Evolutionary conservation across 2,113 vertebrate species (phyloP), one percentile per base, ranked within the genome.

Genomic region (Aegotheles bennettii): DNA sequence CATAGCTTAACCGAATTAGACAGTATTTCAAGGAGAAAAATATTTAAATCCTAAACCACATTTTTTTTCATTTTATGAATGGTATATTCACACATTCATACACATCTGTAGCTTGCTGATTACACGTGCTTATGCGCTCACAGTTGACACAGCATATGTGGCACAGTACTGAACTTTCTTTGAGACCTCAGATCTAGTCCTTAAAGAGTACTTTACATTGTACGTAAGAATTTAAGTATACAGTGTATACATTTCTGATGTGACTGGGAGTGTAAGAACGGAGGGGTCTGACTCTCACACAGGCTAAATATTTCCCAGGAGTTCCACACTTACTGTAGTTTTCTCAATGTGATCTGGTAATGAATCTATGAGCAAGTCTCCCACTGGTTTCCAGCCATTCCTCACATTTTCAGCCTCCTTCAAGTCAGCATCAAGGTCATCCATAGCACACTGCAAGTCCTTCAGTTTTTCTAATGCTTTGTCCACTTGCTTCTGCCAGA

Each of bases 401-500:
- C 98, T 98, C 95, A 98, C 97, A 1, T 98, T 98, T 97, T 99
- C 99, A 2, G 98, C 98, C 63, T 97, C 98, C 78, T 98, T 98
- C 94, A 99, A 95, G 85, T 98, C 98, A 57, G 98, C 98, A 57
- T 99, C 99, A 3, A 99, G 98, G 88, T 99, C 99, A 92, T 99
- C 99, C 99, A 99, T 99, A 63, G 99, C 98, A 92, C 98, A 99
- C 97, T 99, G 99, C 36, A 99, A 98, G 80, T 99, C 99, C 91
- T 98, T 98, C 67, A 99, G 98, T 65, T 98, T 99, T 96, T 99
- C 99, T 87, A 99, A 54, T 0, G 99, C 99, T 79, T 96, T 98
- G 92, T 99, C 99, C 80, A 99, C 98, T 97, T 99, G 99, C 94
- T 98, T 98, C 81, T 99, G 99, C 99, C 99, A 99, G 87, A 97